A percentile compares a stretch with the other conserved stretches of the same genome.
Evolutionary conservation across 2,888 invertebrate genomes (phyloP).

Genomic region (Acleris cristana): DNA sequence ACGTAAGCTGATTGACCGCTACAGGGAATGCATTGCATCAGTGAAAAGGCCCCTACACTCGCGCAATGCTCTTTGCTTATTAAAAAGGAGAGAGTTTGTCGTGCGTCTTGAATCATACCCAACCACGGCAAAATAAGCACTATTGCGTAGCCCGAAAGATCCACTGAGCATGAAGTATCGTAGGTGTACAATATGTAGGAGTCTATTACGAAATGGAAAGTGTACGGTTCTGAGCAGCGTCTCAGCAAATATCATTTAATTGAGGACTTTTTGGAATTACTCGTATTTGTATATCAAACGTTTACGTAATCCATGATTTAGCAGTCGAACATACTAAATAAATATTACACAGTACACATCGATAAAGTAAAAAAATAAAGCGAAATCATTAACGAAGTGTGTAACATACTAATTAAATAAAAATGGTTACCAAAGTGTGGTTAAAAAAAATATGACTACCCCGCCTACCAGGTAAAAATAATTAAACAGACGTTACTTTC

Average conservation of each 20-base stretch:
- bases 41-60: slow-evolving; percentile 33
- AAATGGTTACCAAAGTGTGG: no score
- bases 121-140: slow-evolving; percentile 24
- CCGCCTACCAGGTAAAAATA: no score
- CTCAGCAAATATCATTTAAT: slow-evolving; percentile 9
- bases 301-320: no score
- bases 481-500: no score
- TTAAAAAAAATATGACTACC: no score
- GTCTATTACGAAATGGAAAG: slow-evolving; percentile 36
- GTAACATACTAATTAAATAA: no score
- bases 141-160: slow-evolving; percentile 12
- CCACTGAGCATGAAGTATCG: background rate
- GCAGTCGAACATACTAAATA: no score
- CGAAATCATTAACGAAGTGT: no score
- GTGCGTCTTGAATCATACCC: slow-evolving; percentile 49
- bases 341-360: no score
- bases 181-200: slow-evolving; percentile 14
- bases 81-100: slow-evolving; percentile 70
- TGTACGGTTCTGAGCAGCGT: slow-evolving; percentile 9
- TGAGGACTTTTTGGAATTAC: background rate
- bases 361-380: no score
- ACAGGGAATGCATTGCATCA: slow-evolving; percentile 30
- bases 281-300: background rate
- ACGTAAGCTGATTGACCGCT: slow-evolving; percentile 11
- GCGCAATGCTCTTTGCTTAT: slow-evolving; percentile 60